Conservation (phyloP, 2,113 vertebrate genomes). For the Semicossyphus pulcher region DNA sequence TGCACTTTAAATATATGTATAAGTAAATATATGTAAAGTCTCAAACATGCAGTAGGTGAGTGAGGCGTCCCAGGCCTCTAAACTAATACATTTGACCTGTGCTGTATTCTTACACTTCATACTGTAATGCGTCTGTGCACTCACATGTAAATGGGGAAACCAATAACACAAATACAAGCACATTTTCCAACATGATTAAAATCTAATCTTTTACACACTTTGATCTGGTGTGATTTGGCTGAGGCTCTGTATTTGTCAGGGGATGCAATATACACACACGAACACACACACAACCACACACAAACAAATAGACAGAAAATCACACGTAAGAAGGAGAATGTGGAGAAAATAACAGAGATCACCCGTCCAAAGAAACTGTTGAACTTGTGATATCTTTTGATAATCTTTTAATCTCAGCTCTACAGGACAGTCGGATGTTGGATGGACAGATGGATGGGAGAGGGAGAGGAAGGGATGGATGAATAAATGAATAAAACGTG, state of each 20-base stretch:
- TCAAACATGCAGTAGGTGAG: too few relatives aligned
- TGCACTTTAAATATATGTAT: too few relatives aligned
- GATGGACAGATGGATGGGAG: conserved; percentile 4
- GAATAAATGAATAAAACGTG: not conserved
- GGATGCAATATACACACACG: not conserved
- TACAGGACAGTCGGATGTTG: not conserved
- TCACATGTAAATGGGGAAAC: too few relatives aligned
- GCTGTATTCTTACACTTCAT: too few relatives aligned
- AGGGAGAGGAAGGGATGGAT: not conserved
- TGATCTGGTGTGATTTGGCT: not conserved
- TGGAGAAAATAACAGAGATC: not conserved
- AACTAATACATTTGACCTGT: too few relatives aligned
- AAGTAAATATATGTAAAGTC: too few relatives aligned
- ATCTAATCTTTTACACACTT: not conserved
- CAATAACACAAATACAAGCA: too few relatives aligned
- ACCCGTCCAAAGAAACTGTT: not conserved
- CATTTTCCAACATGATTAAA: too few relatives aligned
- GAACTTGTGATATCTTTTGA: not conserved
- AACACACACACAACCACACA: not conserved
- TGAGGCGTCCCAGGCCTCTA: too few relatives aligned
- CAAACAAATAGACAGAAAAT: not conserved
- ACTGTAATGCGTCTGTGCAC: too few relatives aligned
- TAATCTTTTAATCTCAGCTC: not conserved
- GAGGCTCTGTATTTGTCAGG: not conserved
- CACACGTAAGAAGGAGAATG: not conserved